Evolutionary conservation across 2,888 invertebrate species (phyloP).

Genomic region (Tinea trinotella): DNA sequence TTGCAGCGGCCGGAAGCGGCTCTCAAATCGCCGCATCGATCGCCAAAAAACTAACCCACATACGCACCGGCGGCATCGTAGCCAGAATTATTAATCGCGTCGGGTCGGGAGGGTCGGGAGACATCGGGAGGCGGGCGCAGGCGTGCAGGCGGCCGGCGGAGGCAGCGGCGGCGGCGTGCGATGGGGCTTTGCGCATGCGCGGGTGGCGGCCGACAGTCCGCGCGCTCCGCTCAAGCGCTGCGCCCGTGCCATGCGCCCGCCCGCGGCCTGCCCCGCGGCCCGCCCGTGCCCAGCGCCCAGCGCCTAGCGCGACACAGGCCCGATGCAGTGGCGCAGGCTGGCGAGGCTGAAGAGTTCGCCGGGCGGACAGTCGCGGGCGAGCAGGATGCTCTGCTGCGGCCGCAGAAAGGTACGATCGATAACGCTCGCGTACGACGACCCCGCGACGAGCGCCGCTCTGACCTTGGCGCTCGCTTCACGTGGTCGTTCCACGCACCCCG

Average conservation of each 20-base stretch:
- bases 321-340: slow-evolving; percentile 90
- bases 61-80: slow-evolving; percentile 71
- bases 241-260: slow-evolving; percentile 49
- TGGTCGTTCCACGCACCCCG: slow-evolving; percentile 5
- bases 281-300: slow-evolving; percentile 48
- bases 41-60: slow-evolving; percentile 73
- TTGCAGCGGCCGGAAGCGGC: slow-evolving; percentile 48
- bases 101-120: slow-evolving; percentile 41
- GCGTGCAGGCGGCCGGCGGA: slow-evolving; percentile 67
- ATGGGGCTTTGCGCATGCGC: slow-evolving; percentile 32
- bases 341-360: slow-evolving; percentile 83
- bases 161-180: slow-evolving; percentile 43
- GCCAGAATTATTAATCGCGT: slow-evolving; percentile 65
- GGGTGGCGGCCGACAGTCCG: slow-evolving; percentile 51
- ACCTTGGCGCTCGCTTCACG: slow-evolving; percentile 21
- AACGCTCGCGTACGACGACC: slow-evolving; percentile 37
- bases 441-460: slow-evolving; percentile 25
- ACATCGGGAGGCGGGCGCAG: slow-evolving; percentile 41
- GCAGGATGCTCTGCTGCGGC: slow-evolving; percentile 96
- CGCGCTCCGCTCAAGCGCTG: slow-evolving; percentile 64
- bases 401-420: slow-evolving; percentile 88
- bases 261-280: slow-evolving; percentile 24
- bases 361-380: slow-evolving; percentile 78
- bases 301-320: slow-evolving; percentile 69
- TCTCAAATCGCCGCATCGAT: slow-evolving; percentile 67